phyloP scores from a whole-genome alignment of 2,888 invertebrate species.

The Nesidiocoris tenuis region DNA sequence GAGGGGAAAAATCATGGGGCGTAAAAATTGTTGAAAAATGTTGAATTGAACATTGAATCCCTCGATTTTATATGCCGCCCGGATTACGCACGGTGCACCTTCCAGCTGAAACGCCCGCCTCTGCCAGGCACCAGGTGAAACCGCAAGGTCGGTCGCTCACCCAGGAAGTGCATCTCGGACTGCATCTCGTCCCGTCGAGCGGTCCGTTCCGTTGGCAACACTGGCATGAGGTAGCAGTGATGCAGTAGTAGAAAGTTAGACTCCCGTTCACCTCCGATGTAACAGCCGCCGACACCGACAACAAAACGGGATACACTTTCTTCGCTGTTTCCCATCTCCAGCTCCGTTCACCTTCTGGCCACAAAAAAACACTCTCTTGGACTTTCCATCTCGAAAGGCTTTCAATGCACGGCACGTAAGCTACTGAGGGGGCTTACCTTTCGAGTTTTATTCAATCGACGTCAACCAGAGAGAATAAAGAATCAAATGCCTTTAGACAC shows the following conservation, averaged over 20 bases:
- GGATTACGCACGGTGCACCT: too few species aligned
- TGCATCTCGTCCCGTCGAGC: background rate
- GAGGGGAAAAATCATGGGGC: too few species aligned
- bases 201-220: background rate
- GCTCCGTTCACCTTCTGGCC: background rate
- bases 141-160: conserved; percentile 19
- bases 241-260: background rate
- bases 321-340: background rate
- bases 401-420: background rate
- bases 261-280: background rate
- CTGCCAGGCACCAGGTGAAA: background rate
- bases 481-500: too few species aligned
- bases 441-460: background rate
- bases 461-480: background rate
- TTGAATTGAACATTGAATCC: too few species aligned
- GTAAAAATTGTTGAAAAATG: too few species aligned
- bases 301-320: background rate
- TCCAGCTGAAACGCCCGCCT: too few species aligned
- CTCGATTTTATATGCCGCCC: too few species aligned
- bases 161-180: conserved; percentile 21
- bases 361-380: background rate
- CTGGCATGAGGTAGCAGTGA: background rate
- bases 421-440: too few species aligned
- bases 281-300: background rate
- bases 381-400: background rate